Base-by-base conservation (phyloP, 2,888 invertebrate genomes). In the Hetaerina titia region DNA sequence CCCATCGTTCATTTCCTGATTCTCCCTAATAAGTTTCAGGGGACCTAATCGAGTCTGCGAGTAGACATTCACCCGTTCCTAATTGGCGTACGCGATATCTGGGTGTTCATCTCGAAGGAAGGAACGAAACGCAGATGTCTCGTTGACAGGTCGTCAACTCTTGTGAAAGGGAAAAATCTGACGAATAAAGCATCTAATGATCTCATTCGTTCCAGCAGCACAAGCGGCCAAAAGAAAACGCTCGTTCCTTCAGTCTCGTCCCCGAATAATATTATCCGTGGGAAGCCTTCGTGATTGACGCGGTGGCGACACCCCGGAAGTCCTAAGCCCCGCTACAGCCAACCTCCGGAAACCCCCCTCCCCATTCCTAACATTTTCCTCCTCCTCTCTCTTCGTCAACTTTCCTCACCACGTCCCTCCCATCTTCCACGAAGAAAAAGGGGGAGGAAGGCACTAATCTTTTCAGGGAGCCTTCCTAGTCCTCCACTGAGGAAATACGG, bases 141-240 rank as follows among this genome's bases (percentile, higher is more conserved):
- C 81, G 25, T 81, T 31, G 81, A 81, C 81, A 25, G 81, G 22
- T 31, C 81, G 81, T 81, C 81, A 81, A 81, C 81, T 15, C 13
- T 25, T 0, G 31, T 81, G 81, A 81, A 81, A 31, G 45, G 31
- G 81, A n/a, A 81, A 81, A 81, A 31, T 31, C 81, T 22, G 81
- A 31, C 22, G 81, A 81, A 81, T 81, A 81, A 81, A 81, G 81
- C 25, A 31, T 81, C 81, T 81, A 81, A 81, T 81, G 81, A 81
- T 81, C 81, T 81, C 81, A 81, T 81, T 81, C 81, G 25, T 81
- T 31, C 13, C 31, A 13, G 81, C 31, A 13, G 81, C 81, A 31
- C 81, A 81, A 81, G 15, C 25, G 31, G 25, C 31, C 81, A 22
- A 22, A 69, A 69, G n/a, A 25, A 81, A 31, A 31, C 25, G 13